These are phyloP conservation scores for Ethmia dodecea DNA, from an alignment of 2,888 invertebrate species.

Conservation along the genomic window DNA sequence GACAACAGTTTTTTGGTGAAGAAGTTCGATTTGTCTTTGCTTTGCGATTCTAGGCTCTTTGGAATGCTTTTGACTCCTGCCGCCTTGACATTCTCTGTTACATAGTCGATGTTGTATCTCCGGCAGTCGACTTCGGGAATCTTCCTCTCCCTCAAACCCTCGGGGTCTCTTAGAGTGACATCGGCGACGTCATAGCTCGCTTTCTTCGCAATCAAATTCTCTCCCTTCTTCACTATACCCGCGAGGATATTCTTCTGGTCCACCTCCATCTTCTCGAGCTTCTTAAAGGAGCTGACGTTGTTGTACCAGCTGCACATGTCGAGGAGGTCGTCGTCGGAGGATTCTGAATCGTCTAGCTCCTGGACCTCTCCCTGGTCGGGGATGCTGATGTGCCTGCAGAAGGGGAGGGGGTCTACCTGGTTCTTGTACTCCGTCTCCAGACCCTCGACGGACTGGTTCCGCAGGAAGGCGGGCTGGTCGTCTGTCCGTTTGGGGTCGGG, in stretches of 20 bases:
- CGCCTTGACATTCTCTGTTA: constrained; percentile 39
- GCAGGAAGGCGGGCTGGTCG: constrained; percentile 48
- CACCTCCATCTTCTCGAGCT: constrained; percentile 39
- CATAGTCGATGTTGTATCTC: constrained; percentile 48
- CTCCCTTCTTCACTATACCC: constrained; percentile 40
- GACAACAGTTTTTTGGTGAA: constrained; percentile 61
- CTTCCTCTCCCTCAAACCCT: constrained; percentile 32
- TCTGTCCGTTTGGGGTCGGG: constrained; percentile 23
- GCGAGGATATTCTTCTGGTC: constrained; percentile 34
- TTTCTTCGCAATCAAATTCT: constrained; percentile 38
- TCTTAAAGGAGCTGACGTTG: constrained; percentile 31
- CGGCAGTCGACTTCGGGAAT: constrained; percentile 41
- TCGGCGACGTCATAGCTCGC: constrained; percentile 51
- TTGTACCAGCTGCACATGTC: constrained; percentile 35
- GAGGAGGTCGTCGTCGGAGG: constrained; percentile 36
- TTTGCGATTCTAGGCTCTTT: constrained; percentile 28
- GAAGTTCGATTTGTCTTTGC: constrained; percentile 50
- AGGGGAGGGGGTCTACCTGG: constrained; percentile 32
- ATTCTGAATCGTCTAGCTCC: constrained; percentile 25
- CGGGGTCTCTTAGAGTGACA: constrained; percentile 34
- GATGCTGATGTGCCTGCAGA: constrained; percentile 52
- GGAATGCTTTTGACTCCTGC: constrained; percentile 43
- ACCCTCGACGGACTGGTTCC: constrained; percentile 67
- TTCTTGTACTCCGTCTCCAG: constrained; percentile 44
- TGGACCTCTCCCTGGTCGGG: constrained; percentile 34